Percentiles rank a stretch among this genome's conserved stretches.
These are phyloP conservation scores for Urechis unicinctus DNA, from an alignment of 2,888 invertebrate genomes.

Conservation along the genomic window DNA sequence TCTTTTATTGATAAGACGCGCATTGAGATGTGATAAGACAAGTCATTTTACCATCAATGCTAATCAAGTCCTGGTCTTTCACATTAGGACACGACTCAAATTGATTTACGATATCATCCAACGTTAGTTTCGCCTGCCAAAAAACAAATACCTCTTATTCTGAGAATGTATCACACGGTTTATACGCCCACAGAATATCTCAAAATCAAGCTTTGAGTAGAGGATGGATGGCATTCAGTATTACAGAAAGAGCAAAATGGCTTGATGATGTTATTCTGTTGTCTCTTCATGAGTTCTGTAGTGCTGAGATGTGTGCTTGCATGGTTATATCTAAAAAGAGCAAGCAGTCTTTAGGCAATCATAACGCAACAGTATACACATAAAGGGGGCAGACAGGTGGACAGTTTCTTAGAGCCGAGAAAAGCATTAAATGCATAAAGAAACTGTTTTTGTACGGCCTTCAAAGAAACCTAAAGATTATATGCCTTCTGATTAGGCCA, in stretches of 20 bases:
- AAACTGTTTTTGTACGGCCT: no score
- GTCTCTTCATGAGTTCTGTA: conserved; percentile 54
- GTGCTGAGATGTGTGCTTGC: conserved; percentile 51
- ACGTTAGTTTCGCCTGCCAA: conserved; percentile 10
- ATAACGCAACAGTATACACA: neutral
- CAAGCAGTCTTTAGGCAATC: neutral
- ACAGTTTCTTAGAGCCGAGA: no score
- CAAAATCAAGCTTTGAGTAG: no score
- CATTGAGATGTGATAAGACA: neutral
- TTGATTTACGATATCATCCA: conserved; percentile 33
- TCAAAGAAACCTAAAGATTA: neutral
- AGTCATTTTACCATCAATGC: conserved; percentile 11
- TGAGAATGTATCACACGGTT: neutral
- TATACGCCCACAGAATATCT: no score
- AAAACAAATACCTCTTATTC: neutral
- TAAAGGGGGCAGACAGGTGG: no score
- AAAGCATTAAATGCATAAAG: no score
- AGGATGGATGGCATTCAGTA: no score
- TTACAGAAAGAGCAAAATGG: no score
- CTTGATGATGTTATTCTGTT: no score
- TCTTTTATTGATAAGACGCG: no score
- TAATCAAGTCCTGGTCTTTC: conserved; percentile 8
- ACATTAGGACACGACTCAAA: conserved; percentile 36
- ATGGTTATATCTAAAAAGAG: conserved; percentile 37
- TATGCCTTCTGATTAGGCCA: no score